A percentile compares a stretch with the other conserved stretches of the same genome.
Evolutionary conservation across 2,113 vertebrate species (phyloP).

Genomic region (Brachyhypopomus gauderio): DNA sequence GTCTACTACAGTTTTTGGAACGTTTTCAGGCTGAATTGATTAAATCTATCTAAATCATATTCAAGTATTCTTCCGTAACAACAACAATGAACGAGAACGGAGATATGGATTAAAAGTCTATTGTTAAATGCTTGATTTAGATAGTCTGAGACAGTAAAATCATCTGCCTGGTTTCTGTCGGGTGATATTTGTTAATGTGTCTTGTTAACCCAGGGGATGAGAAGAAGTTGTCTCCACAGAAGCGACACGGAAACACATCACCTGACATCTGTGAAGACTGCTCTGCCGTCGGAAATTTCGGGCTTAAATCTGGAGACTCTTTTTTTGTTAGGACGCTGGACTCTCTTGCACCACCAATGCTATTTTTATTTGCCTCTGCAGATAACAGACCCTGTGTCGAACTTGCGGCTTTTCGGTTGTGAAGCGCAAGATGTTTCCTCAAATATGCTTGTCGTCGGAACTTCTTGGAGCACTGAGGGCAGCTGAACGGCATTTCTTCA

Average conservation of each 20-base stretch:
- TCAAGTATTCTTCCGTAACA: too few relatives aligned
- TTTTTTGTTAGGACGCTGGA: neutral
- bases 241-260: conserved; percentile 52
- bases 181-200: conserved; percentile 60
- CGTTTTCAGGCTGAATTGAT: neutral
- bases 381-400: neutral
- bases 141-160: conserved; percentile 48
- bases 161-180: conserved; percentile 58
- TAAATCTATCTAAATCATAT: too few relatives aligned
- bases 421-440: conserved; percentile 63
- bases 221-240: conserved; percentile 57
- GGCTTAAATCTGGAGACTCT: conserved; percentile 18
- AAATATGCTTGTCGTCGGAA: conserved; percentile 63
- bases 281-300: neutral
- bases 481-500: conserved; percentile 55
- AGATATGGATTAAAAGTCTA: too few relatives aligned
- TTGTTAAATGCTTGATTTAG: conserved; percentile 12
- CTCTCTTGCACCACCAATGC: neutral
- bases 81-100: too few relatives aligned
- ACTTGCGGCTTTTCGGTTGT: conserved; percentile 49
- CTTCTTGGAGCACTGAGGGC: conserved; percentile 59
- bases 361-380: too few relatives aligned
- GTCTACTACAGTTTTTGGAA: conserved; percentile 7
- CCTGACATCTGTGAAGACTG: neutral
- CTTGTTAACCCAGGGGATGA: conserved; percentile 60